A percentile compares a stretch with the other conserved stretches of the same genome.
These are phyloP conservation scores for Lepus europaeus DNA, from an alignment of 2,113 vertebrate species.

Conservation along the genomic window DNA sequence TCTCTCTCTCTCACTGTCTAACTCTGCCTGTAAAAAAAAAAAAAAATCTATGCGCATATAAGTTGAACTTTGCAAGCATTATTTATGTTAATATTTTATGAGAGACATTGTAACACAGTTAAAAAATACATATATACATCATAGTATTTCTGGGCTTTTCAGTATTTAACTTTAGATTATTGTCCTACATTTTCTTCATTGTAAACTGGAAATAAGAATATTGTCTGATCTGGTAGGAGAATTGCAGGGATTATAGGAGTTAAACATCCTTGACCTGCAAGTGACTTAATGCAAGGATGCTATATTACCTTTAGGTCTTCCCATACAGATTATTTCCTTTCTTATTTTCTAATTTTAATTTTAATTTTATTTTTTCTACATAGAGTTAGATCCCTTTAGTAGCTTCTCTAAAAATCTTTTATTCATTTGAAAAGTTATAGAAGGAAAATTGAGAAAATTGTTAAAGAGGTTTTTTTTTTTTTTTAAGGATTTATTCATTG, in stretches of 20 bases:
- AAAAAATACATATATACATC: background rate
- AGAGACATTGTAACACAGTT: background rate
- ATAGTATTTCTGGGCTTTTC: background rate
- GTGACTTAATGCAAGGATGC: background rate
- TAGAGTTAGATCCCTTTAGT: background rate
- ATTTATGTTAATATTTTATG: background rate
- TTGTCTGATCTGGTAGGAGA: background rate
- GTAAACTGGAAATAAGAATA: background rate
- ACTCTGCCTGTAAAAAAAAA: background rate
- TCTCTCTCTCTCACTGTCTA: too few species aligned
- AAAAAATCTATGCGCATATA: background rate
- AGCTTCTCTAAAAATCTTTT: background rate
- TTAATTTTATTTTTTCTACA: background rate
- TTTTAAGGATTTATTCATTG: too few species aligned
- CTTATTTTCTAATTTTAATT: background rate
- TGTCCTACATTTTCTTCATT: slow-evolving; percentile 6
- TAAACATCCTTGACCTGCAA: background rate
- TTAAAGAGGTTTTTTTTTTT: too few species aligned
- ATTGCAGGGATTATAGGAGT: background rate
- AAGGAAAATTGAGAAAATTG: background rate
- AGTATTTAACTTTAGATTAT: background rate
- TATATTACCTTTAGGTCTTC: background rate
- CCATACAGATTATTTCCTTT: background rate
- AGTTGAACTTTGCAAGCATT: background rate
- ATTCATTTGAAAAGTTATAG: background rate